These are phyloP conservation scores for Apodemia mormo DNA, from an alignment of 2,888 invertebrate genomes.

Conservation along the genomic window DNA sequence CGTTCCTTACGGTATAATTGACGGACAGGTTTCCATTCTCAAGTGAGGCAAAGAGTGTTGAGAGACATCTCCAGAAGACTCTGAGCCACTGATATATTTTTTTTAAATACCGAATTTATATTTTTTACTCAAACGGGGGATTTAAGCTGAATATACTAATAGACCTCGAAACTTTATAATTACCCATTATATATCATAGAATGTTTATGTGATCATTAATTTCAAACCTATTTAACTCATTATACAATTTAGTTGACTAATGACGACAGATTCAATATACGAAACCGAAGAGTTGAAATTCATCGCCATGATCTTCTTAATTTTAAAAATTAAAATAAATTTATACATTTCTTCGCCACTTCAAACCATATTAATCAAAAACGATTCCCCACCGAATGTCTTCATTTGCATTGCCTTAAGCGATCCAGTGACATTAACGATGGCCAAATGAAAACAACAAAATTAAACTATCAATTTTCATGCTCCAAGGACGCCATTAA, in stretches of 20 bases:
- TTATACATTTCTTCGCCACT: slow-evolving; percentile 39
- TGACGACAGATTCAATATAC: slow-evolving; percentile 9
- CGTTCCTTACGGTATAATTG: too few species aligned
- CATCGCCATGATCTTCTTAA: slow-evolving; percentile 9
- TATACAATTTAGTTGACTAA: background rate
- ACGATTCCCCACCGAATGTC: slow-evolving; percentile 62
- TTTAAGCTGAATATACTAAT: too few species aligned
- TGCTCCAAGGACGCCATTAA: slow-evolving; percentile 55
- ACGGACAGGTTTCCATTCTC: too few species aligned
- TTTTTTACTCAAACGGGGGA: too few species aligned
- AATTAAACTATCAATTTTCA: slow-evolving; percentile 70
- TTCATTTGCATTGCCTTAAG: slow-evolving; percentile 73
- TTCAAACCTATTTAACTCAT: background rate
- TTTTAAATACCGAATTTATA: too few species aligned
- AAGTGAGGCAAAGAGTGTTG: too few species aligned
- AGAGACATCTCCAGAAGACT: too few species aligned
- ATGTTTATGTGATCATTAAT: slow-evolving; percentile 2
- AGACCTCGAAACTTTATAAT: too few species aligned
- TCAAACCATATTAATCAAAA: slow-evolving; percentile 67
- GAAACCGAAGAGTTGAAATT: background rate
- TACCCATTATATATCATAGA: background rate
- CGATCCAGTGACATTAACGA: slow-evolving; percentile 70
- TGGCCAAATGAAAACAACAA: slow-evolving; percentile 68
- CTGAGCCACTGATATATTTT: too few species aligned
- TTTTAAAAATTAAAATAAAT: slow-evolving; percentile 31